A percentile compares a stretch with the other conserved stretches of the same genome.
phyloP scores from a whole-genome alignment of 2,113 vertebrate species.

The Pachypanchax playfairii region DNA sequence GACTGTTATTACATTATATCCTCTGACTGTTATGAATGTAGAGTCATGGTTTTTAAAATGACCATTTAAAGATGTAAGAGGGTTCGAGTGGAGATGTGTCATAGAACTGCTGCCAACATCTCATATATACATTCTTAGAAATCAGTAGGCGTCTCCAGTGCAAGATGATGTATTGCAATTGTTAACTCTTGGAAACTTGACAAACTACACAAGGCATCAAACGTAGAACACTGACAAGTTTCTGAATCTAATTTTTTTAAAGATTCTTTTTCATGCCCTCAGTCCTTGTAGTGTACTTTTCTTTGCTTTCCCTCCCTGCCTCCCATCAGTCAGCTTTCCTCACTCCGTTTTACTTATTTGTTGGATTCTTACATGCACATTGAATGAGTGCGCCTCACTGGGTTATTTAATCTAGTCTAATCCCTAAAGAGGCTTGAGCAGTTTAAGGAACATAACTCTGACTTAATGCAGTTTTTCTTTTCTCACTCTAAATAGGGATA shows the following conservation, averaged over 20 bases:
- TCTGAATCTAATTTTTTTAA: conserved; percentile 53
- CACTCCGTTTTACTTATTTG: conserved; percentile 24
- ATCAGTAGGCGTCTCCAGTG: conserved; percentile 59
- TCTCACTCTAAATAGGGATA: conserved; percentile 34
- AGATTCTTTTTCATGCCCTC: conserved; percentile 38
- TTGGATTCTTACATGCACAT: conserved; percentile 38
- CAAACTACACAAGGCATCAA: conserved; percentile 41
- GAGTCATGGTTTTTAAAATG: conserved; percentile 27
- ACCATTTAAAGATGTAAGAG: conserved; percentile 31
- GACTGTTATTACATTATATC: conserved; percentile 25
- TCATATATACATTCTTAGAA: conserved; percentile 70
- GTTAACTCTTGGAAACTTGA: conserved; percentile 54
- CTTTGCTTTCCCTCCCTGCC: conserved; percentile 9
- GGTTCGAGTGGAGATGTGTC: conserved; percentile 42
- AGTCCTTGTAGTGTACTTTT: conserved; percentile 30
- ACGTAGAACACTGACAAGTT: conserved; percentile 36
- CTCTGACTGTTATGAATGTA: conserved; percentile 26
- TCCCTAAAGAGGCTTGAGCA: conserved; percentile 57
- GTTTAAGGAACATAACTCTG: conserved; percentile 49
- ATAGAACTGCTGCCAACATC: conserved; percentile 28
- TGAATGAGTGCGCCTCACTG: conserved; percentile 41
- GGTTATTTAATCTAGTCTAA: conserved; percentile 64
- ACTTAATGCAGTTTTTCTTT: conserved; percentile 38
- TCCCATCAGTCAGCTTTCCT: conserved; percentile 36
- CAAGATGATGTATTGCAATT: conserved; percentile 42